Evolutionary conservation across 2,113 vertebrate genomes (phyloP).

Genomic region (Anolis sagrei): DNA sequence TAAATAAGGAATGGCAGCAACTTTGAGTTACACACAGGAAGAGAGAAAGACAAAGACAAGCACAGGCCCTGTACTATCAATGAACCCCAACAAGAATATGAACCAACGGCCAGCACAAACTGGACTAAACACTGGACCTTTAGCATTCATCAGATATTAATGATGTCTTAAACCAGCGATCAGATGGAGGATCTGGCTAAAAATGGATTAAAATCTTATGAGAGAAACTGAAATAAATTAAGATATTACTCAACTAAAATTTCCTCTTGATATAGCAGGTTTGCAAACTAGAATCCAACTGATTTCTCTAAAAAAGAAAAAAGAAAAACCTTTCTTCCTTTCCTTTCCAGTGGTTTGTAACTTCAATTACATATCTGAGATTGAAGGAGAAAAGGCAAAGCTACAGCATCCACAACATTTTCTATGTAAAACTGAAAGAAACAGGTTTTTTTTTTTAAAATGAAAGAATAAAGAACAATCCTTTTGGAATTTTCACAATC

Average conservation of each 20-base stretch:
- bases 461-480: constrained; percentile 69
- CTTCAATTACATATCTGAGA: constrained; percentile 71
- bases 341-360: constrained; percentile 63
- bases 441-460: too few relatives aligned
- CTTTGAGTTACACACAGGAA: constrained; percentile 67
- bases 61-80: constrained; percentile 79
- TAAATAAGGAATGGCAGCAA: constrained; percentile 73
- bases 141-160: constrained; percentile 78
- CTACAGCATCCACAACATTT: constrained; percentile 75
- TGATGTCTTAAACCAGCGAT: constrained; percentile 76
- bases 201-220: constrained; percentile 68
- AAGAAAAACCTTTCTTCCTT: constrained; percentile 57
- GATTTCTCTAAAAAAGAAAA: constrained; percentile 67
- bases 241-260: constrained; percentile 72
- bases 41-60: constrained; percentile 66
- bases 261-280: constrained; percentile 65
- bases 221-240: constrained; percentile 58
- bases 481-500: constrained; percentile 77
- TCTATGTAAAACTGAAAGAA: constrained; percentile 78
- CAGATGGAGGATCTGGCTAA: constrained; percentile 69
- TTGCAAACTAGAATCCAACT: constrained; percentile 70
- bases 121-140: constrained; percentile 81
- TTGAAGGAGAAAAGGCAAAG: constrained; percentile 59
- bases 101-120: constrained; percentile 83
- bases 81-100: constrained; percentile 83